Percentiles rank a stretch among this genome's conserved stretches.
Evolutionary conservation across 1,140 invertebrate genomes (phyloP).

Genomic region (Ctenoplectra terminalis): DNA sequence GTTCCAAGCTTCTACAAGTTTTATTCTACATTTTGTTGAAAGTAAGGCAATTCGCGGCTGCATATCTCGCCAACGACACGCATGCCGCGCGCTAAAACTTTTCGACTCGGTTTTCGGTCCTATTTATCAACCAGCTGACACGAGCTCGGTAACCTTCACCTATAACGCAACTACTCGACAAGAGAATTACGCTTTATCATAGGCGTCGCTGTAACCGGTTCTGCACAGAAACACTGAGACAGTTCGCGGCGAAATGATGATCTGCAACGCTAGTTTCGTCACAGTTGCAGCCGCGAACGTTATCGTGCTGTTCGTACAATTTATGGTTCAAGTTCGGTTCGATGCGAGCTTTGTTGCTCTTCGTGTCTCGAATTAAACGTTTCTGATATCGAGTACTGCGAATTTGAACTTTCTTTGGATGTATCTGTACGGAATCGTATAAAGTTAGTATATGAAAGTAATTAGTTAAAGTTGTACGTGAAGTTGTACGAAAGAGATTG

Average conservation of each 20-base stretch:
- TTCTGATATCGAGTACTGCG: neutral
- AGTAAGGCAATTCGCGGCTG: neutral
- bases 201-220: constrained; percentile 22
- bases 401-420: too few relatives aligned
- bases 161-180: constrained; percentile 22
- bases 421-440: too few relatives aligned
- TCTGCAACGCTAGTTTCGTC: neutral
- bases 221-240: constrained; percentile 7
- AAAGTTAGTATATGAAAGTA: too few relatives aligned
- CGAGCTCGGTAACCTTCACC: constrained; percentile 37
- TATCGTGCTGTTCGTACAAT: neutral
- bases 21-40: neutral
- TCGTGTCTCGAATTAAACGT: neutral
- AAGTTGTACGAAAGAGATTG: too few relatives aligned
- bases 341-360: neutral
- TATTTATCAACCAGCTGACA: neutral
- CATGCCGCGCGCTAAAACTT: neutral
- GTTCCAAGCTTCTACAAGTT: neutral
- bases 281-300: neutral
- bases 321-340: neutral
- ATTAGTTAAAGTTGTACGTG: neutral
- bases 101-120: neutral
- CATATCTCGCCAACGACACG: neutral
- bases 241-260: neutral
- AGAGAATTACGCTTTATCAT: constrained; percentile 38